phyloP scores from a whole-genome alignment of 2,888 invertebrate species.

The Epistrophe eligans region DNA sequence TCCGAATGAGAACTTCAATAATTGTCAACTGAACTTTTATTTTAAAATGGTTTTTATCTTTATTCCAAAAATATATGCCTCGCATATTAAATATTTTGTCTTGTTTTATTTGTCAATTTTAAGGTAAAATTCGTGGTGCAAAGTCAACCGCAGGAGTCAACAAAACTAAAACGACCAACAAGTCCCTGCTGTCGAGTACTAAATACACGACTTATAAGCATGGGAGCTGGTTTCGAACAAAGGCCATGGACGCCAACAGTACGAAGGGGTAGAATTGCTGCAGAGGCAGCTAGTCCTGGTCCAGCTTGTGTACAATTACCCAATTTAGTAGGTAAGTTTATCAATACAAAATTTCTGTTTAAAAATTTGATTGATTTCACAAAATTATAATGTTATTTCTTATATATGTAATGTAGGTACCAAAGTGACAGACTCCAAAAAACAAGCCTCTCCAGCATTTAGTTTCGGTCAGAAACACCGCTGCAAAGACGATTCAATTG shows the following conservation, averaged over 20 bases:
- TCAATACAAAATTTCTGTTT: background rate
- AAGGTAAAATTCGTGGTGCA: constrained; percentile 28
- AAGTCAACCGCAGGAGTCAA: background rate
- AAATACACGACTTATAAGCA: constrained; percentile 78
- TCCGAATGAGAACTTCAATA: background rate
- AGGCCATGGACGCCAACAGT: constrained; percentile 96
- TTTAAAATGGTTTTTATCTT: background rate
- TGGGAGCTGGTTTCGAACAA: constrained; percentile 89
- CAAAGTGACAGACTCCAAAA: constrained; percentile 90
- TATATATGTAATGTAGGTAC: constrained; percentile 87
- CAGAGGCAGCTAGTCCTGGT: constrained; percentile 93
- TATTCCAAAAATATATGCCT: too few species aligned
- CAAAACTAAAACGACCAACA: constrained; percentile 25
- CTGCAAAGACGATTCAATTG: constrained; percentile 85
- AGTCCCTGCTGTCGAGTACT: constrained; percentile 74
- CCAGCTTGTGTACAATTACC: constrained; percentile 94
- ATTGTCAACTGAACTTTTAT: background rate
- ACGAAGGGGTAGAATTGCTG: constrained; percentile 94
- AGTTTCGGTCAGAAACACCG: constrained; percentile 89
- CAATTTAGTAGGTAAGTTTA: constrained; percentile 89
- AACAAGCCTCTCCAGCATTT: constrained; percentile 91
- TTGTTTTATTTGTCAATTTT: background rate
- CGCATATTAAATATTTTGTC: too few species aligned
- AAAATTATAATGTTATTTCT: background rate
- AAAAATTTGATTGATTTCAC: too few species aligned